Percentiles rank a stretch among this genome's conserved stretches.
Evolutionary conservation across 1,140 invertebrate species (phyloP).

Genomic region (Cydia pomonella): DNA sequence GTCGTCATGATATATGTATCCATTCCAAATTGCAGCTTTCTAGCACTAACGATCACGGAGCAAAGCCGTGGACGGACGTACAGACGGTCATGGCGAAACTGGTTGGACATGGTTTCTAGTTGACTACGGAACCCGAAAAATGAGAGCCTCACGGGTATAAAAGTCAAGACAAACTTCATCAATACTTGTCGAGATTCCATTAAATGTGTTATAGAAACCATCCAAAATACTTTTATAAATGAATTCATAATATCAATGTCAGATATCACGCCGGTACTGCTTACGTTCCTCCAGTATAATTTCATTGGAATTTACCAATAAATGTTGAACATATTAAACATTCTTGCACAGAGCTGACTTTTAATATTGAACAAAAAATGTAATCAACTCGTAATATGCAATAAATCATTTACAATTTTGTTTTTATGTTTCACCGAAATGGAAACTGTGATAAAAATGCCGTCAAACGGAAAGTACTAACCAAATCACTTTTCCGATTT

Average conservation of each 20-base stretch:
- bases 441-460: conserved; percentile 6
- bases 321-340: not conserved
- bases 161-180: not conserved
- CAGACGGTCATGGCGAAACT: too few species aligned
- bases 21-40: too few species aligned
- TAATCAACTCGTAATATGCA: conserved; percentile 22
- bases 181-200: not conserved
- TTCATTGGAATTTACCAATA: not conserved
- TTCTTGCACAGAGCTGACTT: not conserved
- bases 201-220: too few species aligned
- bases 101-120: too few species aligned
- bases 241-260: too few species aligned
- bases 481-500: not conserved
- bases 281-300: too few species aligned
- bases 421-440: conserved; percentile 17
- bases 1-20: too few species aligned
- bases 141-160: not conserved
- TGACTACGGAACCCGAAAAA: too few species aligned
- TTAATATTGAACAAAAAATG: not conserved
- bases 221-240: too few species aligned
- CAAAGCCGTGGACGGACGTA: too few species aligned
- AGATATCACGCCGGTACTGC: too few species aligned
- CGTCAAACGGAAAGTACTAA: not conserved
- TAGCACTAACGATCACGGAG: too few species aligned
- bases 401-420: conserved; percentile 14